phyloP scores from a whole-genome alignment of 1,140 invertebrate genomes.

The Drosophila pruinosa region DNA sequence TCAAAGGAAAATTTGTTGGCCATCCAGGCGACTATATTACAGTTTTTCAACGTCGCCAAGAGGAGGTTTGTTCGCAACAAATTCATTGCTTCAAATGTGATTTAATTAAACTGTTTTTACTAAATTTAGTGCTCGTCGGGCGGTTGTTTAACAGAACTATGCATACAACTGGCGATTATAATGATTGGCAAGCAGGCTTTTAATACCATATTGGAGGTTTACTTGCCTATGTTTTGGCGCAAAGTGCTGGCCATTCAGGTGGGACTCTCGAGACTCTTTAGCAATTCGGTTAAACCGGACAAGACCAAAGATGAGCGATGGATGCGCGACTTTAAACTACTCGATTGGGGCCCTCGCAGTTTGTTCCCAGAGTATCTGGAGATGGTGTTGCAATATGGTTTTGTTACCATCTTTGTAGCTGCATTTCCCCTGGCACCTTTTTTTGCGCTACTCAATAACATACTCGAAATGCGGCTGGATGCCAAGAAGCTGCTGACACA shows the following conservation, averaged over 20 bases:
- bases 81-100: background rate
- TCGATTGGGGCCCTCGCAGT: slow-evolving; percentile 94
- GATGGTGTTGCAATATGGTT: slow-evolving; percentile 97
- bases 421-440: slow-evolving; percentile 95
- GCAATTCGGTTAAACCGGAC: slow-evolving; percentile 70
- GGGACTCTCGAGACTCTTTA: slow-evolving; percentile 61
- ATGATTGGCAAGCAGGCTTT: slow-evolving; percentile 98
- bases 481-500: slow-evolving; percentile 93
- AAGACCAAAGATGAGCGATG: slow-evolving; percentile 87
- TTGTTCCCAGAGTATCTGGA: slow-evolving; percentile 98
- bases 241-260: slow-evolving; percentile 88
- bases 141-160: slow-evolving; percentile 95
- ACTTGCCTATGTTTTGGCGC: slow-evolving; percentile 89
- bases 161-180: slow-evolving; percentile 96
- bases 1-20: slow-evolving; percentile 97
- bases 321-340: slow-evolving; percentile 95
- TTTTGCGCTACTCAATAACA: slow-evolving; percentile 94
- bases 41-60: slow-evolving; percentile 90
- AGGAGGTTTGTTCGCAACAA: slow-evolving; percentile 87
- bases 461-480: slow-evolving; percentile 94
- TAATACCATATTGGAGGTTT: slow-evolving; percentile 93
- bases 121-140: slow-evolving; percentile 89
- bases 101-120: slow-evolving; percentile 13
- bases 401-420: slow-evolving; percentile 95
- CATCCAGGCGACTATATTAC: slow-evolving; percentile 91